phyloP scores from a whole-genome alignment of 2,797 vertebrate species.

The Sebastes cheni region DNA sequence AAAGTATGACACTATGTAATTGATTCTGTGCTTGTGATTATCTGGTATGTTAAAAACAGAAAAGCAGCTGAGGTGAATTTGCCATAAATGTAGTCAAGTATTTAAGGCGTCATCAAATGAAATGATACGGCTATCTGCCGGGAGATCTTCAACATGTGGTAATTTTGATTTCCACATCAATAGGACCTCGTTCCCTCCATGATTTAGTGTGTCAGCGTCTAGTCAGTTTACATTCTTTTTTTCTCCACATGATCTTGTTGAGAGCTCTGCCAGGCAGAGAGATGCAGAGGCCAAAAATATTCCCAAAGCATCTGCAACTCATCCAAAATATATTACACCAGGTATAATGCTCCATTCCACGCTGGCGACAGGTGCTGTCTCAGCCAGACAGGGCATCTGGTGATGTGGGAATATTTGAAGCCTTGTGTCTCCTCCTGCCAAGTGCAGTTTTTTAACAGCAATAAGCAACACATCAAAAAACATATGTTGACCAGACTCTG shows the following conservation, averaged over 20 bases:
- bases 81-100: background rate
- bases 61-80: background rate
- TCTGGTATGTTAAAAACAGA: slow-evolving; percentile 4
- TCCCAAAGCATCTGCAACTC: slow-evolving; percentile 34
- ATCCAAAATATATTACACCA: slow-evolving; percentile 52
- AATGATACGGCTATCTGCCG: background rate
- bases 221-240: slow-evolving; percentile 19
- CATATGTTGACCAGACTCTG: slow-evolving; percentile 33
- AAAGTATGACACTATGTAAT: background rate
- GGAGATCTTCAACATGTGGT: background rate
- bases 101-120: background rate
- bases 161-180: slow-evolving; percentile 21
- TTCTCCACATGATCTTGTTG: slow-evolving; percentile 7
- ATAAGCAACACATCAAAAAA: slow-evolving; percentile 44
- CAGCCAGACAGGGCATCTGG: slow-evolving; percentile 52
- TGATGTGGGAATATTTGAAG: slow-evolving; percentile 49
- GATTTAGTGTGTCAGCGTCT: slow-evolving; percentile 22
- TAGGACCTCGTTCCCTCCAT: background rate
- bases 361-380: slow-evolving; percentile 48
- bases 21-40: background rate
- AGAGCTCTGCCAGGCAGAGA: slow-evolving; percentile 31
- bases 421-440: slow-evolving; percentile 42
- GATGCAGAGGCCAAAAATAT: slow-evolving; percentile 46
- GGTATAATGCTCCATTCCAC: slow-evolving; percentile 35
- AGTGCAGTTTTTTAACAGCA: slow-evolving; percentile 44